These are phyloP conservation scores for Catostylus mosaicus DNA, from an alignment of 30 jellyfish, hydroid and myxozoan genomes.

Conservation along the genomic window DNA sequence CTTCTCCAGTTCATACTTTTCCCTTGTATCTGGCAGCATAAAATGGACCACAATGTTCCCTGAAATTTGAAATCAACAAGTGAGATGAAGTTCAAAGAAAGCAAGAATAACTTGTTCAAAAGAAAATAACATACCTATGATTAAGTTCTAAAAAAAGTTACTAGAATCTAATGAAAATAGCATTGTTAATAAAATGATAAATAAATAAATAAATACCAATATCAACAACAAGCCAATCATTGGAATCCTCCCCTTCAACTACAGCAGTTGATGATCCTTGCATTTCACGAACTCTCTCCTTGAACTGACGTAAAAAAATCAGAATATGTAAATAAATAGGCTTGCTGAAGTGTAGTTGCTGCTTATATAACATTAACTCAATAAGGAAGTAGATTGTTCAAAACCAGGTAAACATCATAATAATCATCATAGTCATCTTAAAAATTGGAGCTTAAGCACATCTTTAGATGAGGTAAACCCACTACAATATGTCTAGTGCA, in stretches of 20 bases:
- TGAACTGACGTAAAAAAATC: slow-evolving; percentile 21
- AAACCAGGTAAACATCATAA: no score
- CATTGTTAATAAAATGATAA: background rate
- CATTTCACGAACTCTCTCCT: slow-evolving; percentile 44
- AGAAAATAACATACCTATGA: background rate
- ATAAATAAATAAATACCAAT: slow-evolving; percentile 28
- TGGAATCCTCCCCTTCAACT: slow-evolving; percentile 77
- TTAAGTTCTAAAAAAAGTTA: no score
- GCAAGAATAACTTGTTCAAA: no score
- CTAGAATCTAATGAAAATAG: no score
- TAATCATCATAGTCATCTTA: no score
- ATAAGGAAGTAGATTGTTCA: no score
- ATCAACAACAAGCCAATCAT: slow-evolving; percentile 79
- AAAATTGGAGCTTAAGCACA: no score
- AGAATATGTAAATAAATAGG: background rate
- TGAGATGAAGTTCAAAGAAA: no score
- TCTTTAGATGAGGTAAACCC: no score
- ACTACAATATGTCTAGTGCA: no score
- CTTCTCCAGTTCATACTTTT: slow-evolving; percentile 73
- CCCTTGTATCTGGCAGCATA: slow-evolving; percentile 82
- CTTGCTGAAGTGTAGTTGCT: no score
- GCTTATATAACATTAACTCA: no score
- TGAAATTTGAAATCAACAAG: background rate
- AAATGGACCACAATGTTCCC: slow-evolving; percentile 77
- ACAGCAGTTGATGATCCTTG: slow-evolving; percentile 62